Base-by-base conservation (phyloP, 2,888 invertebrate species). In the Calameuta pallipes region DNA sequence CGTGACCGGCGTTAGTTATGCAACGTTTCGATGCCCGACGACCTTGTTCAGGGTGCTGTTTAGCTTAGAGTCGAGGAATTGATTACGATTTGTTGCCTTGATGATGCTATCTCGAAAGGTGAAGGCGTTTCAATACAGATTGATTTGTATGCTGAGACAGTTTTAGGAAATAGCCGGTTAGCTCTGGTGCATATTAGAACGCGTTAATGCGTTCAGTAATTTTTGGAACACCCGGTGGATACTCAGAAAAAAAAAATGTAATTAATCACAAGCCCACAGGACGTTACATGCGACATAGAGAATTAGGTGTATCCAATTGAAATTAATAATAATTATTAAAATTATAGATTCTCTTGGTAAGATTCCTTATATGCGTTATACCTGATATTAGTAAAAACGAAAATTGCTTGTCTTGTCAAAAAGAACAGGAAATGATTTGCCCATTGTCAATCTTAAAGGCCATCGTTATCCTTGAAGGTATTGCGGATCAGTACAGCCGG, bases 1-100 rank as follows among this genome's bases (percentile, higher is more conserved):
- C 90, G 90, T 90, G 88, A 90, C 91, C 88, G 85, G 85, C 81
- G 83, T 88, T 88, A 85, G 88, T 91, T 91, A 91, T 90, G 90
- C 90, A 91, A 91, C 88, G 85, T 87, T 88, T 89, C 84, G 88
- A 87, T 89, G 86, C 87, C 82, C 73, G 83, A 84, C 85, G 89
- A 85, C 90, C 90, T 90, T 89, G 89, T 85, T 76, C 30, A 41
- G 74, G 85, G 85, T 87, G 88, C 89, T 90, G 87, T 87, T 85
- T 87, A 83, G 85, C 85, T 85, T 81, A 76, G 86, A 86, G 83
- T 83, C 56, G 82, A 85, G 84, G 85, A 87, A 87, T 89, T 87
- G 83, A 88, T 89, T 86, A 81, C 82, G 81, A 86, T 68, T 70
- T 76, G 37, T 41, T 81, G 81, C 85, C 85, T 84, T 83, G 85